These are phyloP conservation scores for Brachionus angularis DNA, from an alignment of 1,140 invertebrate genomes.

Conservation along the genomic window DNA sequence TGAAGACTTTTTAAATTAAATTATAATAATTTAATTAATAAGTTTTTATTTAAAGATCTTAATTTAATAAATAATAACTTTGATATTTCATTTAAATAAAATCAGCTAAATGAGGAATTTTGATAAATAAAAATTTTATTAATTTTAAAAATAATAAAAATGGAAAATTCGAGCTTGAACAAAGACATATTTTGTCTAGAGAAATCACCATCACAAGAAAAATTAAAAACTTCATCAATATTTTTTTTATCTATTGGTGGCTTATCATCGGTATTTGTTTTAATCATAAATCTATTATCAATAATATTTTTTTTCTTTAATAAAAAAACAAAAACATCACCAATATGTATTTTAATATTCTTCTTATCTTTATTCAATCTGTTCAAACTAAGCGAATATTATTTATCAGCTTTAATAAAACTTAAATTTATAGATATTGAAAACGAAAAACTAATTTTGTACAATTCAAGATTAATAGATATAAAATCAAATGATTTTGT, in stretches of 20 bases:
- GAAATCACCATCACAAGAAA: not conserved
- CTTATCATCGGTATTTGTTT: not conserved
- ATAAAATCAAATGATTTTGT: conserved; percentile 1
- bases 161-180: not conserved
- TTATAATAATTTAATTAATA: no score
- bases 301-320: conserved; percentile 2
- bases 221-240: conserved; percentile 4
- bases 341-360: conserved; percentile 1
- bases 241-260: not conserved
- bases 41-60: no score
- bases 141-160: not conserved
- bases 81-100: no score
- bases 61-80: no score
- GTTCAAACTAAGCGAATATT: conserved; percentile 1
- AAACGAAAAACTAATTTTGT: conserved; percentile 1
- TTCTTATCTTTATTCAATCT: not conserved
- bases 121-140: not conserved
- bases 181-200: conserved; percentile 8
- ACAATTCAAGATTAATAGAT: not conserved
- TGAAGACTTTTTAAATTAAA: no score
- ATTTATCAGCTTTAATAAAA: conserved; percentile 14
- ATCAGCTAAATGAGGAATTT: no score
- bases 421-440: conserved; percentile 12
- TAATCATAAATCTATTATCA: not conserved
- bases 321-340: conserved; percentile 20